A percentile compares a stretch with the other conserved stretches of the same genome.
Conservation (phyloP, 1,140 invertebrate genomes). For the Zaprionus capensis region DNA sequence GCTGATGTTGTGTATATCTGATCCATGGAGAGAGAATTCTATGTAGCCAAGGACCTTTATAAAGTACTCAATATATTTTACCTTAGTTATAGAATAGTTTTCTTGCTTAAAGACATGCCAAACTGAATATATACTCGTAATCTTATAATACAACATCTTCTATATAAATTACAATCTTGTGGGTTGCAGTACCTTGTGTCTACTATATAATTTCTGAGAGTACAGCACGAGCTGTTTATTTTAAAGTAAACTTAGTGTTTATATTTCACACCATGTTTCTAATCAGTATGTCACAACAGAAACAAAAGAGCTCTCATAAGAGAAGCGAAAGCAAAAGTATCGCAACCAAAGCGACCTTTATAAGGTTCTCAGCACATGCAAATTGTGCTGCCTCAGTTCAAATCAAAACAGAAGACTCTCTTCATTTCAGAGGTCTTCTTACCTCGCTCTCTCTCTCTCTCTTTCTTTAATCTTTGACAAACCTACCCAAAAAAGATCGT, state of each 20-base stretch:
- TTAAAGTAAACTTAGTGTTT: neutral
- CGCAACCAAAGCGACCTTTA: neutral
- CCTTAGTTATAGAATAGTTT: too few species aligned
- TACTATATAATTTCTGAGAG: neutral
- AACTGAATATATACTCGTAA: too few species aligned
- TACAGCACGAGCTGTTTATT: neutral
- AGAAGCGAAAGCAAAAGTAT: neutral
- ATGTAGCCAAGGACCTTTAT: too few species aligned
- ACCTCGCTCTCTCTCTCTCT: neutral
- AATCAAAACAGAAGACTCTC: too few species aligned
- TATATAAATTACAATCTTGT: too few species aligned
- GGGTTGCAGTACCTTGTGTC: neutral
- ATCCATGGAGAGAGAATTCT: too few species aligned
- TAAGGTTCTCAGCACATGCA: neutral
- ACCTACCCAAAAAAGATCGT: neutral
- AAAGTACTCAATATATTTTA: too few species aligned
- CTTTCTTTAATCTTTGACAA: neutral
- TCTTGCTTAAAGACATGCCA: too few species aligned
- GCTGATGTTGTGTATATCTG: too few species aligned
- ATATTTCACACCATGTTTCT: neutral
- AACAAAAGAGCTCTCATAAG: neutral
- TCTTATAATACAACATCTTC: too few species aligned
- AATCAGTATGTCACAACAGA: neutral
- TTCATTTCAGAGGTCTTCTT: neutral
- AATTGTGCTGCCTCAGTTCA: neutral